phyloP scores from a whole-genome alignment of 1,140 invertebrate species.

The Listronotus bonariensis region DNA sequence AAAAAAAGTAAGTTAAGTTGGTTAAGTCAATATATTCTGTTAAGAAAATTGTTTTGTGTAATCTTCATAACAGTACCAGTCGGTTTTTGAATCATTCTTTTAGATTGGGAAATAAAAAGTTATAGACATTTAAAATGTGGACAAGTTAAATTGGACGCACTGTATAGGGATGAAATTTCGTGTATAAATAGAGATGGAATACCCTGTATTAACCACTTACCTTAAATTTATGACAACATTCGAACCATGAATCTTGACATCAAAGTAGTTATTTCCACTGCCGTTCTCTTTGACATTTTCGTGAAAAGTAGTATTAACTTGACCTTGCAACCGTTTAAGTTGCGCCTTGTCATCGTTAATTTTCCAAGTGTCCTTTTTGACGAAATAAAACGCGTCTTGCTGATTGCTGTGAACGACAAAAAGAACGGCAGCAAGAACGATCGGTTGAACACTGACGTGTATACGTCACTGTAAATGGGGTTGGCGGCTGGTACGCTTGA shows the following conservation, averaged over 20 bases:
- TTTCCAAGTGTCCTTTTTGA: slow-evolving; percentile 88
- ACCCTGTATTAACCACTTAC: neutral
- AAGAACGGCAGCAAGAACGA: slow-evolving; percentile 87
- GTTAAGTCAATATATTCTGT: no score
- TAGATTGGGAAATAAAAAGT: no score
- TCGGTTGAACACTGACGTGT: slow-evolving; percentile 91
- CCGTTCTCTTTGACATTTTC: slow-evolving; percentile 74
- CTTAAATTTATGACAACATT: slow-evolving; percentile 82
- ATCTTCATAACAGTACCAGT: no score
- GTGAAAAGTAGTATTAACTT: slow-evolving; percentile 93
- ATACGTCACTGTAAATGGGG: slow-evolving; percentile 87
- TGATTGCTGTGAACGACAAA: slow-evolving; percentile 56
- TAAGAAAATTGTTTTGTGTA: no score
- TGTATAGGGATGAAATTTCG: no score
- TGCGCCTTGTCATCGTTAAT: slow-evolving; percentile 86
- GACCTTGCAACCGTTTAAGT: slow-evolving; percentile 83
- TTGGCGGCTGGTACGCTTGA: slow-evolving; percentile 86
- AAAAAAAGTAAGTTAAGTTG: no score
- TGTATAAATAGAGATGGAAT: no score
- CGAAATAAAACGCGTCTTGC: slow-evolving; percentile 94
- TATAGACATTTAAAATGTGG: no score
- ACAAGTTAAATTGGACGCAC: no score
- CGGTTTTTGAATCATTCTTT: no score
- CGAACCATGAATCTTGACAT: slow-evolving; percentile 84
- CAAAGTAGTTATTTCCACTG: slow-evolving; percentile 70